Evolutionary conservation across 1,140 invertebrate species (phyloP), one percentile per base, ranked within the genome.

Genomic region (Leguminivora glycinivorella): DNA sequence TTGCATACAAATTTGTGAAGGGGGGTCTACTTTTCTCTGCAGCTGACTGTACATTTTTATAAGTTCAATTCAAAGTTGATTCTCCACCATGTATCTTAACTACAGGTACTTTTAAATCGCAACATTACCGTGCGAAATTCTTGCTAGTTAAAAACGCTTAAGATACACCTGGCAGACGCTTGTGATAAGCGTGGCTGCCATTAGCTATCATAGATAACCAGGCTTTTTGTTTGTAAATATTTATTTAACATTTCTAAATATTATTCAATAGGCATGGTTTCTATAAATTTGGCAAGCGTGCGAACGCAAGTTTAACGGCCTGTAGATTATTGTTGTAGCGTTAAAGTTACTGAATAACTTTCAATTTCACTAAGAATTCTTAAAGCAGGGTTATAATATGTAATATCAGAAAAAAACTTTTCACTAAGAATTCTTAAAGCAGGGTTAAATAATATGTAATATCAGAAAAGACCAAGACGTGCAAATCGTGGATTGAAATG

Each of bases 241-340:
- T 52, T 9, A 47, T 47, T 47, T 9, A 47, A 17, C 6, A 47
- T 47, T 17, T 17, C n/a, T 47, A 12, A 43, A 43, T 43, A 17
- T 47, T 47, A 47, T 47, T 1, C 6, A 47, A 47, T 4, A 47
- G n/a, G 24, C 17, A 10, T 29, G 26, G 58, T 31, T 52, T 25
- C 58, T 26, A 31, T 31, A 34, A 34, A 63, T 31, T 63, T 29
- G 14, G n/a, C n/a, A 6, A 31, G 14, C 12, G 26, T 17, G 14
- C 12, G 26, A 52, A 52, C 34, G 34, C 24, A 12, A 56, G 22
- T 60, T 60, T 60, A n/a, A n/a, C 10, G 56, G 56, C 14, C 24
- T 29, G 58, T 63, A 63, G 58, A 31, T 63, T 1, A 29, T 29
- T 63, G 58, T 63, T 63, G 58, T 63, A 26, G 25, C 26, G 26